Base-by-base conservation (phyloP, 1,140 invertebrate species). In the Caenorhabditis inopinata region DNA sequence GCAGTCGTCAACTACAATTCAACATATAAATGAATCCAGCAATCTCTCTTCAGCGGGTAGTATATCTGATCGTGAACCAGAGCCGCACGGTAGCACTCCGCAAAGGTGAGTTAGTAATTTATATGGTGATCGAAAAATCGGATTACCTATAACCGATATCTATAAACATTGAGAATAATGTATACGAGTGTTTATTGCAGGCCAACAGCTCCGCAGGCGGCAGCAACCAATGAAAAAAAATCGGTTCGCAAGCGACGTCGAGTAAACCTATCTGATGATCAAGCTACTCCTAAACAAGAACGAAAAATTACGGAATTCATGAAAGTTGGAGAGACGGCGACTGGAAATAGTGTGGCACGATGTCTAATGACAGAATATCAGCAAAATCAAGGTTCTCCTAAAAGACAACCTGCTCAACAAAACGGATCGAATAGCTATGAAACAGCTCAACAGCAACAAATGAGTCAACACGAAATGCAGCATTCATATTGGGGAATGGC, bases 51-150 rank as follows among this genome's bases (percentile, higher is more conserved):
- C 74, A 4, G 77, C 77, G 0, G 82, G 82, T 18, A 49, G 38
- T 53, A 80, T 74, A 7, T 82, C 79, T 12, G 82, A 83, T 68
- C 29, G 79, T 21, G 82, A 83, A 46, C 82, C 78, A 11, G 82
- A 83, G 23, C 58, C 35, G 23, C 51, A 58, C 18, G 25, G 25
- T 21, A 32, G 58, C 1, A 83, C 82, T 1, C 82, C 82, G 0
- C 68, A 74, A 81, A 76, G 79, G 80, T 81, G 27, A 58, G 76
- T 42, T n/a, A n/a, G n/a, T n/a, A n/a, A n/a, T n/a, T n/a, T n/a
- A n/a, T n/a, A n/a, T n/a, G n/a, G n/a, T n/a, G n/a, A n/a, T n/a
- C n/a, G n/a, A n/a, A n/a, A 42, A 42, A 42, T 42, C 38, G 6
- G 38, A 42, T 42, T 42, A 42, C 14, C 38, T 7, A 14, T 7